Evolutionary conservation across 92 coral and sea anemone species (phyloP).

Genomic region (Phenganax marumi): DNA sequence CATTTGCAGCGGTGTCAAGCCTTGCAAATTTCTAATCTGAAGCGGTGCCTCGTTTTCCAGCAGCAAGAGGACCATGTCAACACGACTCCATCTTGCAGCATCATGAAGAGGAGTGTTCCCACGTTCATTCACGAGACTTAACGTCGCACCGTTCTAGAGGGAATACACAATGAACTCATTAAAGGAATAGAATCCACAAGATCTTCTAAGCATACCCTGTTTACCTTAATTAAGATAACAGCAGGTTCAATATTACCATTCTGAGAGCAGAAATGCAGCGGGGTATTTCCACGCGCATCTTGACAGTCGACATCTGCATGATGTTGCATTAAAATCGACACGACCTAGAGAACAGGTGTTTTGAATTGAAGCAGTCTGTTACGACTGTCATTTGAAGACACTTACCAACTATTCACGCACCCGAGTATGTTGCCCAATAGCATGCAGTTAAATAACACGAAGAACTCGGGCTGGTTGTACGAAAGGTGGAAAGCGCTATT

Average conservation of each 20-base stretch:
- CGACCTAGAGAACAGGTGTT: constrained; percentile 54
- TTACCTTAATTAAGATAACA: constrained; percentile 74
- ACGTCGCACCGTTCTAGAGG: constrained; percentile 68
- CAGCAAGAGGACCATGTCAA: constrained; percentile 74
- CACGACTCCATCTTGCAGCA: constrained; percentile 90
- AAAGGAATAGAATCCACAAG: no score
- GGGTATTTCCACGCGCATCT: constrained; percentile 78
- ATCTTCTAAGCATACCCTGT: neutral
- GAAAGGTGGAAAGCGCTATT: no score
- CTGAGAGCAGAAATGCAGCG: constrained; percentile 85
- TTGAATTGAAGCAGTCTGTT: no score
- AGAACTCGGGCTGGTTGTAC: no score
- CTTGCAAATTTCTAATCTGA: constrained; percentile 66
- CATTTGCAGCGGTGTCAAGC: constrained; percentile 81
- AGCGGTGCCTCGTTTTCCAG: constrained; percentile 81
- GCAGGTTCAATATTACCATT: constrained; percentile 86
- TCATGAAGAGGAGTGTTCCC: constrained; percentile 98
- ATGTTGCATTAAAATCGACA: constrained; percentile 66
- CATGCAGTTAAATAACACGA: no score
- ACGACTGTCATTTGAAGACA: no score
- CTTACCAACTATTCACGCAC: no score
- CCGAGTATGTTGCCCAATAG: no score
- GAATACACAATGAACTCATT: neutral
- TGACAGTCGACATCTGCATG: constrained; percentile 75
- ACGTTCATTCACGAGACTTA: constrained; percentile 71